Evolutionary conservation across 2,888 invertebrate species (phyloP).

Genomic region (Folsomia candida): DNA sequence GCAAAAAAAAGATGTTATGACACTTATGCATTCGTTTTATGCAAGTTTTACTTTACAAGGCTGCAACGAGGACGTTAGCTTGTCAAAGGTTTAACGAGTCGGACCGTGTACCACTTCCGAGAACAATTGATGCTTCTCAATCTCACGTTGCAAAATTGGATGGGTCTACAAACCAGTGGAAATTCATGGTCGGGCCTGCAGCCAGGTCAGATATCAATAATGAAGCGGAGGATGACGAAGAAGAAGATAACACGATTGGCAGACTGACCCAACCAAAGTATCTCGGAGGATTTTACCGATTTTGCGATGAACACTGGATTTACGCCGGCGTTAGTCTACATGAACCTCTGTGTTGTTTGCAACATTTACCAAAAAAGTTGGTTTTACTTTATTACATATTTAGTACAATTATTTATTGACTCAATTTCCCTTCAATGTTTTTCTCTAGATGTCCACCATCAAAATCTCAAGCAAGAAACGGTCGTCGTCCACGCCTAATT

Average conservation of each 20-base stretch:
- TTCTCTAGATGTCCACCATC: conserved; percentile 34
- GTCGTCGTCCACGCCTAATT: conserved; percentile 42
- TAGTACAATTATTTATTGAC: too few species aligned
- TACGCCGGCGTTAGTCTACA: conserved; percentile 43
- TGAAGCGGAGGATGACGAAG: conserved; percentile 21
- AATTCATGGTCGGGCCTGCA: conserved; percentile 40
- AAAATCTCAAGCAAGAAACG: conserved; percentile 23
- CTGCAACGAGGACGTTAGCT: conserved; percentile 47
- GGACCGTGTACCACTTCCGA: conserved; percentile 45
- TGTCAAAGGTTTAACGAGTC: conserved; percentile 49
- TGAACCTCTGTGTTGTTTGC: conserved; percentile 48
- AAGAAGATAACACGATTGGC: background rate
- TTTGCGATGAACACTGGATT: conserved; percentile 49
- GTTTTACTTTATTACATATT: too few species aligned
- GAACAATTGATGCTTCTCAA: conserved; percentile 38
- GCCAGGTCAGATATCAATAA: conserved; percentile 31
- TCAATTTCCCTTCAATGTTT: background rate
- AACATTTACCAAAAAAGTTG: conserved; percentile 44
- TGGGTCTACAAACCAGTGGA: conserved; percentile 40
- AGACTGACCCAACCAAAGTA: conserved; percentile 42
- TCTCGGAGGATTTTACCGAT: conserved; percentile 49
- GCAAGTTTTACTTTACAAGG: too few species aligned
- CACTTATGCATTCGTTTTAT: too few species aligned
- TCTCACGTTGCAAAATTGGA: conserved; percentile 40
- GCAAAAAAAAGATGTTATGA: too few species aligned